Conservation (phyloP, 2,888 invertebrate species). For the Adelognathus sp. region DNA sequence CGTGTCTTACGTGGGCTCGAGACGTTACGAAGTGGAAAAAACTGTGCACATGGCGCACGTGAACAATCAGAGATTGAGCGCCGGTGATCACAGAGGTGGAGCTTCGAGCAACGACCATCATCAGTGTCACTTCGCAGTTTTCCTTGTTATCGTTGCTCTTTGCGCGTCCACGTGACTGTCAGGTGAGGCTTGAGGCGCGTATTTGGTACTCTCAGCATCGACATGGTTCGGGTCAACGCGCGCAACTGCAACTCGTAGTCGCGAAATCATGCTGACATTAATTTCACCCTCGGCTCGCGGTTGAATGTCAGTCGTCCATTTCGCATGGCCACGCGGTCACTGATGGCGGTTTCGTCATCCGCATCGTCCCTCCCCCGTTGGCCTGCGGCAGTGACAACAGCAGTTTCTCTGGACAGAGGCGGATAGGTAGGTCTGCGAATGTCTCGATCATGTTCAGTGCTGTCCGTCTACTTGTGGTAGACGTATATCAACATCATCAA, state of each 20-base stretch:
- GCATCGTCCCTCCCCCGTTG: background rate
- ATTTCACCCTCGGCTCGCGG: slow-evolving; percentile 39
- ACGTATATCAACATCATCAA: background rate
- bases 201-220: background rate
- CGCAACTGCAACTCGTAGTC: background rate
- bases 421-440: background rate
- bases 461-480: background rate
- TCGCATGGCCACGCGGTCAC: slow-evolving; percentile 17
- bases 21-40: slow-evolving; percentile 61
- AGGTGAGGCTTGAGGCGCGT: slow-evolving; percentile 16
- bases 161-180: slow-evolving; percentile 51
- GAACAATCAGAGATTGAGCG: slow-evolving; percentile 73
- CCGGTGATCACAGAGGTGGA: slow-evolving; percentile 65
- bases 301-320: slow-evolving; percentile 65
- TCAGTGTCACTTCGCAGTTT: slow-evolving; percentile 1
- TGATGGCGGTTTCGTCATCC: slow-evolving; percentile 26
- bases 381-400: slow-evolving; percentile 15
- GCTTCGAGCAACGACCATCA: slow-evolving; percentile 20
- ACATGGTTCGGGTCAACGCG: background rate
- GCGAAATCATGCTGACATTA: slow-evolving; percentile 15
- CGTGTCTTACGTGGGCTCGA: slow-evolving; percentile 70
- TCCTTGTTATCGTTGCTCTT: slow-evolving; percentile 25
- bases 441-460: background rate
- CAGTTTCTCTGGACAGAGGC: slow-evolving; percentile 38
- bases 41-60: slow-evolving; percentile 67